Evolutionary conservation across 1,140 invertebrate species (phyloP).

Genomic region (Lasaia peninsularis): DNA sequence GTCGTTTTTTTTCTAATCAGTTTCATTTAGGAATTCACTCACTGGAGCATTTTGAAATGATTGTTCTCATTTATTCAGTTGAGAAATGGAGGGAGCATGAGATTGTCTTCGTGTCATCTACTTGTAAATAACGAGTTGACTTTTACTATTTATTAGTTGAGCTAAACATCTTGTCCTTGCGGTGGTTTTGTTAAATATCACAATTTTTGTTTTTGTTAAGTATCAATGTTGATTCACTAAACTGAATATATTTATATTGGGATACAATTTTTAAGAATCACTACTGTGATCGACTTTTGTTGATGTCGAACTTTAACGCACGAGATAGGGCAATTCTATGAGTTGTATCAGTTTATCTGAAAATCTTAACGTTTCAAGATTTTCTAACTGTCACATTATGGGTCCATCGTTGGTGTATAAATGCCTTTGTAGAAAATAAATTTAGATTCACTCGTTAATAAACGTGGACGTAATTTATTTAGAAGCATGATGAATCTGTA

Average conservation of each 20-base stretch:
- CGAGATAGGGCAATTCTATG: too few relatives aligned
- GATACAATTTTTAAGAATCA: too few relatives aligned
- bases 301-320: too few relatives aligned
- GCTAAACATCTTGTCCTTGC: constrained; percentile 63
- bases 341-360: too few relatives aligned
- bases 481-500: constrained; percentile 25
- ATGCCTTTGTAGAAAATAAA: neutral
- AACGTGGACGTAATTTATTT: constrained; percentile 25
- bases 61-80: constrained; percentile 75
- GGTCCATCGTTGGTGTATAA: neutral
- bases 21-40: too few relatives aligned
- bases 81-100: constrained; percentile 61
- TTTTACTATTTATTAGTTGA: constrained; percentile 71
- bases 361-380: too few relatives aligned
- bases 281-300: too few relatives aligned
- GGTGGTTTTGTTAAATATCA: constrained; percentile 26
- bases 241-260: too few relatives aligned
- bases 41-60: constrained; percentile 74
- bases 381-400: neutral
- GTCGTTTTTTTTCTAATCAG: too few relatives aligned
- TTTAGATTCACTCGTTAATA: neutral
- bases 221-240: too few relatives aligned
- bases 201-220: too few relatives aligned
- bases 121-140: constrained; percentile 71
- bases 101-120: constrained; percentile 68